phyloP scores from a whole-genome alignment of 2,888 invertebrate genomes.

The Drosophila pseudotakahashii region DNA sequence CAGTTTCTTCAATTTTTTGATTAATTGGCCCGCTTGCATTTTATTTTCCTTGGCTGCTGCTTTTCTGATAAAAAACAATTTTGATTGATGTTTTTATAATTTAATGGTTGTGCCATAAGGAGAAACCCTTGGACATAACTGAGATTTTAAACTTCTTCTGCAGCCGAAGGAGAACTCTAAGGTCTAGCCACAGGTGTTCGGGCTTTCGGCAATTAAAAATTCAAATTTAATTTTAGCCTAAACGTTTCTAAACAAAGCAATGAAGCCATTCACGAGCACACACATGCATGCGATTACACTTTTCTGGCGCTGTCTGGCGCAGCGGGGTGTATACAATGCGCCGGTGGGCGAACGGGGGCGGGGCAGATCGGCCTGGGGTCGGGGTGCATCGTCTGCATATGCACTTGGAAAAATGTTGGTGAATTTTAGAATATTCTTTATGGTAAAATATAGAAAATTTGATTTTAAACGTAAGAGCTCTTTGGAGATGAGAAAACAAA shows the following conservation, averaged over 20 bases:
- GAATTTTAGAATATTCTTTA: too few species aligned
- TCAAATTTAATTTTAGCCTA: constrained; percentile 69
- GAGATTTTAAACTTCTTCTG: constrained; percentile 6
- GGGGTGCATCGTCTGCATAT: constrained; percentile 29
- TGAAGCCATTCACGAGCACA: constrained; percentile 49
- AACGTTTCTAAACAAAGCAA: constrained; percentile 73
- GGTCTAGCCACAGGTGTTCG: constrained; percentile 49
- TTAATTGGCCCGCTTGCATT: constrained; percentile 63
- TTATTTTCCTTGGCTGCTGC: constrained; percentile 48
- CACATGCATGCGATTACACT: constrained; percentile 34
- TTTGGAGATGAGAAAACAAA: too few species aligned
- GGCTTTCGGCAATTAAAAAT: constrained; percentile 66
- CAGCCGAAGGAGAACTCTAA: constrained; percentile 17
- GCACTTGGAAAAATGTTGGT: constrained; percentile 9
- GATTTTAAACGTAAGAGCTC: too few species aligned
- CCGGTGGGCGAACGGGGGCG: constrained; percentile 18
- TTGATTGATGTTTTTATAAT: constrained; percentile 79
- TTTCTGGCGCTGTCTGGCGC: constrained; percentile 48
- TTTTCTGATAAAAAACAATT: constrained; percentile 26
- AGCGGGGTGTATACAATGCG: constrained; percentile 49
- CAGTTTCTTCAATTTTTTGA: constrained; percentile 61
- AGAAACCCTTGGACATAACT: constrained; percentile 27
- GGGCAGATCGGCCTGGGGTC: constrained; percentile 20
- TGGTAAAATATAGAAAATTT: too few species aligned
- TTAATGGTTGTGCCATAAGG: constrained; percentile 35